Conservation (phyloP, 2,888 invertebrate species). For the Coleophora flavipennella region DNA sequence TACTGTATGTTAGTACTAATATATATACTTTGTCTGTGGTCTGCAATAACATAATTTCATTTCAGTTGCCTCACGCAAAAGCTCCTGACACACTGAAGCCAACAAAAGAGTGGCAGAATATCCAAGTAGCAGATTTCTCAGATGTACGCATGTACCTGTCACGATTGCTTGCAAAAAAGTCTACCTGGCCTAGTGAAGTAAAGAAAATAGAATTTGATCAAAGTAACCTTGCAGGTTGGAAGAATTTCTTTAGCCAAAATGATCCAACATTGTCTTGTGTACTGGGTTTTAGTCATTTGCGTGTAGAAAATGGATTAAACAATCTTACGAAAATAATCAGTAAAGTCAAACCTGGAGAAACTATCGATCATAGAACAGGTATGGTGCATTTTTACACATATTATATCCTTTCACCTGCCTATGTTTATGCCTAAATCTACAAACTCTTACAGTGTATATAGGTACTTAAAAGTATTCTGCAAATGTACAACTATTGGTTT, state of each 20-base stretch:
- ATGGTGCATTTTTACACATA: conserved; percentile 10
- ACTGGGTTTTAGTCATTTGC: conserved; percentile 35
- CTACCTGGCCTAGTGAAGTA: conserved; percentile 26
- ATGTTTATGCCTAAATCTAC: too few relatives aligned
- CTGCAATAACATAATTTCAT: neutral
- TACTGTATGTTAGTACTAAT: too few relatives aligned
- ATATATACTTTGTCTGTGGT: too few relatives aligned
- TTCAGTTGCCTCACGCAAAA: conserved; percentile 24
- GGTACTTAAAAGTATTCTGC: too few relatives aligned
- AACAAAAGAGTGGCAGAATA: conserved; percentile 77
- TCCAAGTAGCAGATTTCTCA: conserved; percentile 79
- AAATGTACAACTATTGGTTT: too few relatives aligned
- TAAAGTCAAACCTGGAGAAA: conserved; percentile 39
- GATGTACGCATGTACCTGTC: conserved; percentile 70
- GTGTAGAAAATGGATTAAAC: conserved; percentile 41
- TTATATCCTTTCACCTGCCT: too few relatives aligned
- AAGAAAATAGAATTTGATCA: conserved; percentile 25
- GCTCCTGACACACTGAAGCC: conserved; percentile 47
- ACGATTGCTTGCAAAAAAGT: conserved; percentile 31
- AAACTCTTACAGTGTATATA: too few relatives aligned
- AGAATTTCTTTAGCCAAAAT: conserved; percentile 32
- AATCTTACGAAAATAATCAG: conserved; percentile 33
- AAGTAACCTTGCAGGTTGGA: conserved; percentile 31
- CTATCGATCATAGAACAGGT: conserved; percentile 53
- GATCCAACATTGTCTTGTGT: conserved; percentile 49